Percentiles rank a stretch among this genome's conserved stretches.
These are phyloP conservation scores for Tetranychus piercei DNA, from an alignment of 2,888 invertebrate species.

Conservation along the genomic window DNA sequence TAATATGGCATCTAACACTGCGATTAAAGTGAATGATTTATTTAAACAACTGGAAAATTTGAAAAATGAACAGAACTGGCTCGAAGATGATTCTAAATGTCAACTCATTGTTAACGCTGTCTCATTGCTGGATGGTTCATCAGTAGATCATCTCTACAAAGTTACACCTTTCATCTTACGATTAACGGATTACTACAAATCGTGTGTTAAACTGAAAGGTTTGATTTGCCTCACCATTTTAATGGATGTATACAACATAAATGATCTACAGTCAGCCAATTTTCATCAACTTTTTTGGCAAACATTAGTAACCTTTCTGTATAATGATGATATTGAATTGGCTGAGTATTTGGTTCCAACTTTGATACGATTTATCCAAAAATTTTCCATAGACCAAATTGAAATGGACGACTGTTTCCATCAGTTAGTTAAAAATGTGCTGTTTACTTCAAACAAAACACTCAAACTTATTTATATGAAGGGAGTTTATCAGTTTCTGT, in stretches of 20 bases:
- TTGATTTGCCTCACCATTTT: background rate
- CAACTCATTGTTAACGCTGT: background rate
- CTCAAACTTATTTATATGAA: background rate
- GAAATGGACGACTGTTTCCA: background rate
- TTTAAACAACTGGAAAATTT: too few relatives aligned
- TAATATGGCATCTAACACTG: too few relatives aligned
- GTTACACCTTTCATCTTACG: background rate
- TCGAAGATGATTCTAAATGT: background rate
- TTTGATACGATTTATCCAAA: background rate
- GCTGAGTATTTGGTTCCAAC: background rate
- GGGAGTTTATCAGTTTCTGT: background rate
- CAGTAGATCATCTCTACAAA: background rate
- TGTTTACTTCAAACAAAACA: background rate
- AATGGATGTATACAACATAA: background rate
- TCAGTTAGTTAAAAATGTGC: background rate
- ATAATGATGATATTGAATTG: background rate
- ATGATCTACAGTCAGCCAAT: background rate
- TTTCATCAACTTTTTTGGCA: background rate
- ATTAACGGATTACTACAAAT: background rate
- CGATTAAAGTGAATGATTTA: too few relatives aligned
- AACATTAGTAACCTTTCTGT: background rate
- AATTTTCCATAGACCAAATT: background rate
- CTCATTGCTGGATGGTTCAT: background rate
- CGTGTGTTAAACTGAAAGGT: background rate
- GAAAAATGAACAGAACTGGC: background rate